Percentiles rank a stretch among this genome's conserved stretches.
phyloP scores from a whole-genome alignment of 2,888 invertebrate species.

The Alsophila aescularia region DNA sequence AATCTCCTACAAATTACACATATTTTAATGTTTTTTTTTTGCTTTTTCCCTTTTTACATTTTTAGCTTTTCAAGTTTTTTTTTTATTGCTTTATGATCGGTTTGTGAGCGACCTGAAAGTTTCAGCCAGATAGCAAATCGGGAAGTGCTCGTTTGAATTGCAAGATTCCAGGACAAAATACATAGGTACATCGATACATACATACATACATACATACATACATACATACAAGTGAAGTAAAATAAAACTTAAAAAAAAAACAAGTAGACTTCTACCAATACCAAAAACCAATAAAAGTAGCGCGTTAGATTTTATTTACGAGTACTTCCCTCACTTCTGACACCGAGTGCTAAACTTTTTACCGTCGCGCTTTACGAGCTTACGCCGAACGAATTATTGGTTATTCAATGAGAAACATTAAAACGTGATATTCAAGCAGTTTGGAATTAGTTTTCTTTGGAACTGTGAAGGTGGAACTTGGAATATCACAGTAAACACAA shows the following conservation, averaged over 20 bases:
- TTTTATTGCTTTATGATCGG: too few relatives aligned
- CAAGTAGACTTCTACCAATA: slow-evolving; percentile 9
- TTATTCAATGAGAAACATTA: slow-evolving; percentile 51
- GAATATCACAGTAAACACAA: slow-evolving; percentile 4
- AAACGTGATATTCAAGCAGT: slow-evolving; percentile 31
- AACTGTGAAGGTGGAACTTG: slow-evolving; percentile 10
- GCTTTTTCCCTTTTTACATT: too few relatives aligned
- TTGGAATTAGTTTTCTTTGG: slow-evolving; percentile 36
- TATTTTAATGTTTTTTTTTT: too few relatives aligned
- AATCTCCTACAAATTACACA: too few relatives aligned
- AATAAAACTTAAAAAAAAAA: neutral
- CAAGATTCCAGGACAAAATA: too few relatives aligned
- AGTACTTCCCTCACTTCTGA: slow-evolving; percentile 42
- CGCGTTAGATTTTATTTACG: slow-evolving; percentile 59
- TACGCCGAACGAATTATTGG: slow-evolving; percentile 49
- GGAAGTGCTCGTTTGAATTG: too few relatives aligned
- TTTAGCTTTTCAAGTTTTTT: too few relatives aligned
- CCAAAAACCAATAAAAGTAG: slow-evolving; percentile 38
- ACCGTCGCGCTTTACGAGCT: slow-evolving; percentile 58
- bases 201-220: too few relatives aligned
- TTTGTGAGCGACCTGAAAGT: too few relatives aligned
- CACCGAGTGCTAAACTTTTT: slow-evolving; percentile 62
- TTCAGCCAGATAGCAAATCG: too few relatives aligned
- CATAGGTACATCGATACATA: too few relatives aligned
- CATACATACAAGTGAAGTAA: neutral